These are phyloP conservation scores for Melanotaenia maccullochi DNA, from an alignment of 2,797 vertebrate species.

Conservation along the genomic window DNA sequence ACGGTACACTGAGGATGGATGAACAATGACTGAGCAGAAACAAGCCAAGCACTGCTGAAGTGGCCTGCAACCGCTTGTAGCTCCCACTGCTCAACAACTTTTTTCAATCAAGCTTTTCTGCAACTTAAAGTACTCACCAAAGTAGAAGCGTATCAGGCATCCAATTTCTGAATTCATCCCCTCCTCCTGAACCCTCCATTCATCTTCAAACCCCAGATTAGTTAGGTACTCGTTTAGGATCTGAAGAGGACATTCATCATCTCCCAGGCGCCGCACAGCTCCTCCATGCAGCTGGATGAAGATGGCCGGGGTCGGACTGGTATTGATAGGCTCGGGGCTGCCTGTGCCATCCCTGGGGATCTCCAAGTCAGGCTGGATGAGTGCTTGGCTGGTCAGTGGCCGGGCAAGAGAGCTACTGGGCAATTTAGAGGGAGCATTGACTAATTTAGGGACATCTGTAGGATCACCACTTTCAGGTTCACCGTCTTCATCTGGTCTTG, in stretches of 20 bases:
- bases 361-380: constrained; percentile 56
- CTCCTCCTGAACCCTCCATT: constrained; percentile 91
- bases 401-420: constrained; percentile 70
- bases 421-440: constrained; percentile 52
- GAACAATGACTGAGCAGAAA: constrained; percentile 61
- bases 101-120: neutral
- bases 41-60: constrained; percentile 39
- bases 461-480: constrained; percentile 1
- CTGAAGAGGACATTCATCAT: constrained; percentile 89
- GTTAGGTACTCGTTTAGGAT: constrained; percentile 92
- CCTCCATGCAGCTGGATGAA: constrained; percentile 93
- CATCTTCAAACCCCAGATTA: constrained; percentile 90
- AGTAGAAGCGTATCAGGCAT: constrained; percentile 92
- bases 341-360: constrained; percentile 37
- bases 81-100: neutral
- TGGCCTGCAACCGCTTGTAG: constrained; percentile 18
- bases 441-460: constrained; percentile 22
- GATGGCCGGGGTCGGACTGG: constrained; percentile 75
- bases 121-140: constrained; percentile 81
- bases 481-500: constrained; percentile 4
- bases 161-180: constrained; percentile 92
- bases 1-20: constrained; percentile 49
- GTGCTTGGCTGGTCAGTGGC: constrained; percentile 63
- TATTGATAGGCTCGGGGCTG: constrained; percentile 52
- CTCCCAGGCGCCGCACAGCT: constrained; percentile 85